Evolutionary conservation across 2,113 vertebrate species (phyloP), one percentile per base, ranked within the genome.

Genomic region (Pangasianodon gigas): DNA sequence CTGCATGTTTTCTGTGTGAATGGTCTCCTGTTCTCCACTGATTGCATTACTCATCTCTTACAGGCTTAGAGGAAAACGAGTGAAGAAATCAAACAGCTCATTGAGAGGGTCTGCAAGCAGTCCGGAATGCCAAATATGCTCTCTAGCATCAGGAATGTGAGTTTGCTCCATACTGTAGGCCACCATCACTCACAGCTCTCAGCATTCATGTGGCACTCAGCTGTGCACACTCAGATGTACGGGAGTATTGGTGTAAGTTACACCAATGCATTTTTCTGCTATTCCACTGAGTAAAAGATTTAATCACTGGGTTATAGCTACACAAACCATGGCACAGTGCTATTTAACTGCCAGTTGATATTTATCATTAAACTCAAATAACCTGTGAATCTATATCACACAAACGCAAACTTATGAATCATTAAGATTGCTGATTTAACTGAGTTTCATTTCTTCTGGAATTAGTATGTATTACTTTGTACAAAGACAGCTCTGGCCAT

Each of bases 81-180:
- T 75, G 84, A 62, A 60, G 86, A 85, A 91, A 91, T 92, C 90
- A 92, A 92, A 89, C 71, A 83, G 80, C 89, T 91, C 90, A 92
- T 92, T 91, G 89, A 92, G 84, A 91, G 87, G 60, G 65, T 51
- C 89, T 89, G 75, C 87, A 85, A 90, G 87, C 90, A 81, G 89
- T 81, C 37, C 88, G 84, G 92, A 92, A 92, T 92, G 89, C 81
- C 92, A 92, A 91, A 89, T 89, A 92, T 91, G 90, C 77, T 86
- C 71, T 87, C 67, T 88, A 71, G 86, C 90, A 89, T 91, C 48
- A 89, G 89, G 90, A 92, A 92, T 92, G 90, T 62, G 62, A 84
- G 69, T 90, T 89, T 79, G 90, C 88, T 92, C 90, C 90, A 69
- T 86, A 37, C 86, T 85, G 74, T 85, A 67, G 84, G 82, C 85